A percentile compares a stretch with the other conserved stretches of the same genome.
These are phyloP conservation scores for Pungitius pungitius DNA, from an alignment of 2,113 vertebrate species.

Conservation along the genomic window DNA sequence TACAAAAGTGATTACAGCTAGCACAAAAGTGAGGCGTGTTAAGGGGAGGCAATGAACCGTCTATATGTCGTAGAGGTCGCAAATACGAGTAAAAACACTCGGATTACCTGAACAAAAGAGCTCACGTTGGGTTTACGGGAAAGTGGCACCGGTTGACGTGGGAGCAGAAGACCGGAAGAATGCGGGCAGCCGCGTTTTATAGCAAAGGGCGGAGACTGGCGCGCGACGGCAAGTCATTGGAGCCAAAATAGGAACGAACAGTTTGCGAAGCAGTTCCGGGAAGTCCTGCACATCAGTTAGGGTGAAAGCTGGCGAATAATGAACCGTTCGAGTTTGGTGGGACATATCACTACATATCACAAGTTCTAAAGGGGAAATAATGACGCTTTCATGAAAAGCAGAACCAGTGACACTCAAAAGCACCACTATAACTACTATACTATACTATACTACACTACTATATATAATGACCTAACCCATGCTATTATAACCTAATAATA, in stretches of 20 bases:
- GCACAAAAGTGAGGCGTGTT: accelerated
- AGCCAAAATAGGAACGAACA: conserved; percentile 6
- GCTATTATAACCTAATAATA: too few species aligned
- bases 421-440: background rate
- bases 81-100: too few species aligned
- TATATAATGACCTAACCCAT: background rate
- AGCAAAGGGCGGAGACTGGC: conserved; percentile 5
- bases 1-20: accelerated
- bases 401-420: background rate
- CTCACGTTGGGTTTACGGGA: background rate
- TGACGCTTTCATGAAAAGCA: background rate
- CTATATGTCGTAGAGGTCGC: accelerated
- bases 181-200: conserved; percentile 25
- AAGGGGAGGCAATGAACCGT: accelerated
- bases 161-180: conserved; percentile 36
- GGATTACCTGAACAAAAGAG: conserved; percentile 1
- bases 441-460: too few species aligned
- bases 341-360: background rate
- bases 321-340: background rate
- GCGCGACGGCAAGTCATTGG: conserved; percentile 36
- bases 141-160: background rate
- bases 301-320: background rate
- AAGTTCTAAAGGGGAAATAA: background rate
- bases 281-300: background rate
- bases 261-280: background rate